A percentile compares a stretch with the other conserved stretches of the same genome.
Evolutionary conservation across 2,888 invertebrate genomes (phyloP).

Genomic region (Pristionchus mayeri): DNA sequence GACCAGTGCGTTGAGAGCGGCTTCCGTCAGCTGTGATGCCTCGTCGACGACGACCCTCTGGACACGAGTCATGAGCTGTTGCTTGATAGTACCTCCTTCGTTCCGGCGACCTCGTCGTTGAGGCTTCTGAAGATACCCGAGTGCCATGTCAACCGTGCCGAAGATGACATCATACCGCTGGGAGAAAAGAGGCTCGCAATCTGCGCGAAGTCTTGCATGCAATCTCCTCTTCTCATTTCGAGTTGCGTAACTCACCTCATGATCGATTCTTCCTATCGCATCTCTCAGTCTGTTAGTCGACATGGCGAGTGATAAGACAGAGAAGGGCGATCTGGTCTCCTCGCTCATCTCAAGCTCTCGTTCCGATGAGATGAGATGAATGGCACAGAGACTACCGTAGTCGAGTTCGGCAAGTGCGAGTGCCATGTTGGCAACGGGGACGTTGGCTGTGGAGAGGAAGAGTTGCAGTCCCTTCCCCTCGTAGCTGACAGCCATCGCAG

Average conservation of each 20-base stretch:
- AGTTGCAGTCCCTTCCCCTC: neutral
- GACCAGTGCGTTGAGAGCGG: constrained; percentile 18
- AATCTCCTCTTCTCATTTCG: neutral
- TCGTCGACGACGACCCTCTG: constrained; percentile 22
- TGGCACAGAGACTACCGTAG: neutral
- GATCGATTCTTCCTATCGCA: neutral
- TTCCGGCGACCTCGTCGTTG: neutral
- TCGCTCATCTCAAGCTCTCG: neutral
- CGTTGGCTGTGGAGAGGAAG: constrained; percentile 21
- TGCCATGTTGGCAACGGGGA: neutral
- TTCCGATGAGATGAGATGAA: neutral
- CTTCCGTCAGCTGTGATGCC: constrained; percentile 26
- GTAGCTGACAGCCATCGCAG: neutral
- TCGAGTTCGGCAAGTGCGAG: neutral
- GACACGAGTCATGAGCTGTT: neutral
- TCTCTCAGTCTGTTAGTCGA: neutral
- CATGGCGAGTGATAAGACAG: neutral
- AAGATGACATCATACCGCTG: neutral
- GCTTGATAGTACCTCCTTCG: neutral
- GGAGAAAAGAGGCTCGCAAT: neutral
- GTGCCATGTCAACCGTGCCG: constrained; percentile 12
- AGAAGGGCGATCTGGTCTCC: neutral
- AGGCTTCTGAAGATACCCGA: neutral
- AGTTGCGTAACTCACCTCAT: neutral
- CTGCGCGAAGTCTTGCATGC: neutral